These are phyloP conservation scores for Eufriesea mexicana DNA, from an alignment of 1,140 invertebrate genomes.

Conservation along the genomic window DNA sequence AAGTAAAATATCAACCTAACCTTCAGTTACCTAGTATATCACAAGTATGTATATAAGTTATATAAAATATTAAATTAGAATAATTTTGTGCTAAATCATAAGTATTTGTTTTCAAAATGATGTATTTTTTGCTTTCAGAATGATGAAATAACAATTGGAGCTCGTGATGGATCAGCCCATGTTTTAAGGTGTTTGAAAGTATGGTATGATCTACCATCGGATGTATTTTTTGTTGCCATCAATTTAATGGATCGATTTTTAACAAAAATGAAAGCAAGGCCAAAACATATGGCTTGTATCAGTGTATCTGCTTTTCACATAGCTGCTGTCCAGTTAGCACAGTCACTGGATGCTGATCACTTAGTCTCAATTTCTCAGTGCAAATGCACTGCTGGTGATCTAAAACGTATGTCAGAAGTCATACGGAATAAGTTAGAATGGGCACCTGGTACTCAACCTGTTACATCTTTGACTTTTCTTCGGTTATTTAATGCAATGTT, in stretches of 20 bases:
- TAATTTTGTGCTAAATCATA: background rate
- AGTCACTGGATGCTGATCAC: constrained; percentile 76
- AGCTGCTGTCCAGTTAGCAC: constrained; percentile 81
- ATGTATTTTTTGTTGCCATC: constrained; percentile 89
- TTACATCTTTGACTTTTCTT: constrained; percentile 87
- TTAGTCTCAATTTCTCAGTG: constrained; percentile 86
- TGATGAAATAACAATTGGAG: constrained; percentile 88
- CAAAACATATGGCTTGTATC: constrained; percentile 88
- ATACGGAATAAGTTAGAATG: constrained; percentile 87
- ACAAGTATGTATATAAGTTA: constrained; percentile 44
- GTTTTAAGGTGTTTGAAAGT: constrained; percentile 91
- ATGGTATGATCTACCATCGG: constrained; percentile 90
- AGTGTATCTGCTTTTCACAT: constrained; percentile 88
- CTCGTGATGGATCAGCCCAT: constrained; percentile 89
- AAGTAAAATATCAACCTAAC: constrained; percentile 87
- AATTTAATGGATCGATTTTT: constrained; percentile 90
- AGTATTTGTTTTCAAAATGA: background rate
- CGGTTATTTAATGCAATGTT: constrained; percentile 86
- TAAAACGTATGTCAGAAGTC: constrained; percentile 88
- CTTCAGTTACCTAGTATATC: constrained; percentile 83
- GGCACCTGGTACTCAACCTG: constrained; percentile 82
- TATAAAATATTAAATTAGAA: background rate
- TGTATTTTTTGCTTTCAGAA: constrained; percentile 72
- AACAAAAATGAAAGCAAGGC: constrained; percentile 87
- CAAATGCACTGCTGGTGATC: constrained; percentile 89